Evolutionary conservation across 2,113 vertebrate genomes (phyloP).

Genomic region (Illadopsis cleaveri): DNA sequence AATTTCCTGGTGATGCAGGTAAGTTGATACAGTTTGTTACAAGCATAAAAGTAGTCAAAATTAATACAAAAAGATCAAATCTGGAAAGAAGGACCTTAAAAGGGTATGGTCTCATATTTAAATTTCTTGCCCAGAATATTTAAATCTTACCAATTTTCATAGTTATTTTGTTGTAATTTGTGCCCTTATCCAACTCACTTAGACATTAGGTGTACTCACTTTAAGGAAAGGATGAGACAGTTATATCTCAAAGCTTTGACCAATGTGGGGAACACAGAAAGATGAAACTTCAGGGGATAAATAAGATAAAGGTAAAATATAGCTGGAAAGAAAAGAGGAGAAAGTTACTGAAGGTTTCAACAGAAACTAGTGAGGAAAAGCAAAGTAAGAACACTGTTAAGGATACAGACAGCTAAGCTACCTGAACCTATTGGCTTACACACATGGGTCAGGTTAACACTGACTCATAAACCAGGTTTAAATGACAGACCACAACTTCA

Average conservation of each 20-base stretch:
- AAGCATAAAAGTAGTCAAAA: background rate
- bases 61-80: background rate
- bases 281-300: background rate
- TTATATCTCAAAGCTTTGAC: background rate
- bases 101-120: background rate
- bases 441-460: background rate
- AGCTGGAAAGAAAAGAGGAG: background rate
- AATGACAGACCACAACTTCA: background rate
- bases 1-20: background rate
- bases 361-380: background rate
- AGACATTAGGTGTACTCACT: background rate
- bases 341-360: background rate
- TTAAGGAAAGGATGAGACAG: background rate
- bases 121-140: background rate
- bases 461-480: background rate
- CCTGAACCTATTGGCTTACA: background rate
- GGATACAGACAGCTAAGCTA: background rate
- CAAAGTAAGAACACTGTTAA: background rate
- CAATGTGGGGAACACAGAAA: background rate
- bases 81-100: background rate
- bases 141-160: background rate
- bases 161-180: background rate
- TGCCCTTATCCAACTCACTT: background rate
- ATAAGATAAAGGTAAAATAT: background rate
- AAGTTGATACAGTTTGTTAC: background rate